Evolutionary conservation across 2,797 vertebrate species (phyloP).

Genomic region (Cynopterus sphinx): DNA sequence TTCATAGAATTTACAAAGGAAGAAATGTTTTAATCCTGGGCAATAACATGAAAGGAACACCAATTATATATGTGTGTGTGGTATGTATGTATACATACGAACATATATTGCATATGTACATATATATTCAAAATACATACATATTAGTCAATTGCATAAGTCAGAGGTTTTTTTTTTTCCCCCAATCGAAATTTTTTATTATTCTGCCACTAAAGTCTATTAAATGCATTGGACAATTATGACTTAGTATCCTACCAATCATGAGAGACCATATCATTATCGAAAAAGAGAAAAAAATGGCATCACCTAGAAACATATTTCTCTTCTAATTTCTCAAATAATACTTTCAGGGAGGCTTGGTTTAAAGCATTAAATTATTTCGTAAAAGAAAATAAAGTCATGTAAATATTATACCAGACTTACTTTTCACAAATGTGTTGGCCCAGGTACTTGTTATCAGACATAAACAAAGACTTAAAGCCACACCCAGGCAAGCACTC

Average conservation of each 20-base stretch:
- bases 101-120: rapidly evolving
- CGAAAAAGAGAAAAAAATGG: not conserved
- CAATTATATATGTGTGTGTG: no score
- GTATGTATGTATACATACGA: not conserved
- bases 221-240: not conserved
- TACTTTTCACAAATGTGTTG: not conserved
- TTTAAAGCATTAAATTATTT: not conserved
- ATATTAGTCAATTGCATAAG: not conserved
- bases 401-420: not conserved
- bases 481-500: not conserved
- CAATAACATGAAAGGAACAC: not conserved
- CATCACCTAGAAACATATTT: not conserved
- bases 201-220: not conserved
- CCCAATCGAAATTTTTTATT: not conserved
- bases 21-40: not conserved
- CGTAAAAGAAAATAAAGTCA: not conserved
- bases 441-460: not conserved
- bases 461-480: not conserved
- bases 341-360: not conserved
- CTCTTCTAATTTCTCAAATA: constrained; percentile 5
- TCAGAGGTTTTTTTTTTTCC: not conserved
- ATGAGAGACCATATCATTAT: not conserved
- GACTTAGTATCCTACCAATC: not conserved
- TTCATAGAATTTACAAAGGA: not conserved
- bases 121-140: not conserved